phyloP scores from a whole-genome alignment of 2,888 invertebrate genomes.

The Lucinisca nassula region DNA sequence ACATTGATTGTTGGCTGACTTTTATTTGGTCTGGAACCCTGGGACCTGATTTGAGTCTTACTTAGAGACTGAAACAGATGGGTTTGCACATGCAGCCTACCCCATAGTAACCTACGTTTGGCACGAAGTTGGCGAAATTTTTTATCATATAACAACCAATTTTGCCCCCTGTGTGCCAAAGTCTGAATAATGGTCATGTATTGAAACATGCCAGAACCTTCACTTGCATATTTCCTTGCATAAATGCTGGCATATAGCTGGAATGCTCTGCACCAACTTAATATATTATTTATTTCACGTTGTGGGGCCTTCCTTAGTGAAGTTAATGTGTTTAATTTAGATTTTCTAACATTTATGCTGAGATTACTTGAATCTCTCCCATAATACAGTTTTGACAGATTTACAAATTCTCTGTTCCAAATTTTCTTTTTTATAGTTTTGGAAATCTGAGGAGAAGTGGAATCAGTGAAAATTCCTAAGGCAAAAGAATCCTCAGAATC shows the following conservation, averaged over 20 bases:
- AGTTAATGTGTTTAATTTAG: background rate
- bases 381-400: conserved; percentile 2
- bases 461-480: conserved; percentile 13
- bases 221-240: background rate
- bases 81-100: background rate
- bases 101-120: background rate
- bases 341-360: conserved; percentile 11
- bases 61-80: background rate
- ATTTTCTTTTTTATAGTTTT: conserved; percentile 12
- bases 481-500: background rate
- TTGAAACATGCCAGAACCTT: conserved; percentile 7
- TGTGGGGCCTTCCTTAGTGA: background rate
- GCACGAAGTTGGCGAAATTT: conserved; percentile 27
- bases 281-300: conserved; percentile 6
- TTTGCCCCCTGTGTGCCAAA: background rate
- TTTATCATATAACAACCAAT: conserved; percentile 20
- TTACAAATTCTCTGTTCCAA: conserved; percentile 7
- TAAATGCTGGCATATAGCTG: conserved; percentile 27
- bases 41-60: background rate
- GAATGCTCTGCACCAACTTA: conserved; percentile 29
- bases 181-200: conserved; percentile 34
- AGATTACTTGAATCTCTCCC: background rate
- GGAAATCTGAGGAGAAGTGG: background rate
- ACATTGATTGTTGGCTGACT: background rate
- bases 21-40: conserved; percentile 15